A percentile compares a stretch with the other conserved stretches of the same genome.
Conservation (phyloP, 2,888 invertebrate genomes). For the Lasius fuliginosus region DNA sequence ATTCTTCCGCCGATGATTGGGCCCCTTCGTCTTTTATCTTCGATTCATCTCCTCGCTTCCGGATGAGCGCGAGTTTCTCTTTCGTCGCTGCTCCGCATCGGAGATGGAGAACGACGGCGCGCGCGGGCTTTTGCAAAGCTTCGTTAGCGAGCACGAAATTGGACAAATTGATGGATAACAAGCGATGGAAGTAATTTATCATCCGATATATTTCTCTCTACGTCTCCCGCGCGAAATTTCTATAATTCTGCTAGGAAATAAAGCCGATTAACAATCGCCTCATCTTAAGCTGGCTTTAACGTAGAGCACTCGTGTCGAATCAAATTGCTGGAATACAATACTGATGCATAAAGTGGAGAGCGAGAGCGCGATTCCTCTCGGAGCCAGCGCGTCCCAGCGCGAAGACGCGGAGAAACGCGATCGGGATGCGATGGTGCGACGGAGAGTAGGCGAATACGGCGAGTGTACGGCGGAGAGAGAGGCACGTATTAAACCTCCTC, state of each 20-base stretch:
- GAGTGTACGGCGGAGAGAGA: constrained; percentile 14
- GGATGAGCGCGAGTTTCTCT: background rate
- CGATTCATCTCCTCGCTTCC: background rate
- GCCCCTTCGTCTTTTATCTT: background rate
- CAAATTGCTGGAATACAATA: background rate
- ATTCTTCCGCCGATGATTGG: constrained; percentile 17
- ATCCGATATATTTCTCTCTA: background rate
- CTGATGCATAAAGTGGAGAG: constrained; percentile 6
- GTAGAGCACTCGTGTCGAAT: background rate
- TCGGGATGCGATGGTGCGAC: background rate
- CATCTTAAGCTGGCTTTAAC: background rate
- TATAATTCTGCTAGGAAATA: background rate
- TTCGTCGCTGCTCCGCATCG: background rate
- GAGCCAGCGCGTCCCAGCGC: constrained; percentile 13
- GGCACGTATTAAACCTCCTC: constrained; percentile 44
- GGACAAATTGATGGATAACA: background rate
- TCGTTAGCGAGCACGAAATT: background rate
- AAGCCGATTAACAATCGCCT: background rate
- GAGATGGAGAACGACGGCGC: background rate
- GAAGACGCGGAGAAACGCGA: constrained; percentile 2
- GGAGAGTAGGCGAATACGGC: background rate
- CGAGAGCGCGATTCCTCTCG: constrained; percentile 1
- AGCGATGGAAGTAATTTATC: background rate
- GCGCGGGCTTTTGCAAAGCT: too few relatives aligned
- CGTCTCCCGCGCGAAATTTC: background rate